Base-by-base conservation (phyloP, 2,888 invertebrate genomes). In the Hydropsyche betteni region DNA sequence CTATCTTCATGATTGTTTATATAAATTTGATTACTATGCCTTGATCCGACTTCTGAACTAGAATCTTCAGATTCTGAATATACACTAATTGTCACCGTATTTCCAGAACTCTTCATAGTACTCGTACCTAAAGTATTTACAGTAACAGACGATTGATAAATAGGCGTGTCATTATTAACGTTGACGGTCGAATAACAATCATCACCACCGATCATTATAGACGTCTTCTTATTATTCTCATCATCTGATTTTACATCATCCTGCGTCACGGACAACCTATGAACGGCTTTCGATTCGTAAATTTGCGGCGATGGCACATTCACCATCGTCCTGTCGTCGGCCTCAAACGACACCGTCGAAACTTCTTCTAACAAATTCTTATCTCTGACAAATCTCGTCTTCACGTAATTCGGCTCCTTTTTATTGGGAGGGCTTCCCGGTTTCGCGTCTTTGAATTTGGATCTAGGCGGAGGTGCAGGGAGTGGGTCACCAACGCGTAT, bases 151-250 rank as follows among this genome's bases (percentile, higher is more conserved):
- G 92, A 92, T 80, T 92, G 90, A 83, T 92, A 92, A 80, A 91
- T 87, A 12, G 92, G 92, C 75, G 89, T 89, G 81, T 92, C 90
- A 81, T 88, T 90, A 80, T 88, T 91, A 1, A 92, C 91, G 83
- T 92, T 92, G 84, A 92, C 91, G 16, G 92, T 92, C 68, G 92
- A 92, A 82, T 92, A 94, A 84, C 89, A 94, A 85, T 90, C 92
- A 83, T 90, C 91, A 73, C 90, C 92, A 82, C 87, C 92, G 81
- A 93, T 93, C 87, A 92, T 87, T 81, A 93, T 93, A 12, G 93
- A 93, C 16, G 93, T 90, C 83, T 86, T 91, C 85, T 89, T 89
- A 80, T 88, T 86, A 10, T 86, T 84, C 78, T 87, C 87, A 78
- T 83, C 84, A 44, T 80, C 77, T 71, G 85, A 83, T 68, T 84